Evolutionary conservation across 2,888 invertebrate species (phyloP).

Genomic region (Acanthoscelides obtectus): DNA sequence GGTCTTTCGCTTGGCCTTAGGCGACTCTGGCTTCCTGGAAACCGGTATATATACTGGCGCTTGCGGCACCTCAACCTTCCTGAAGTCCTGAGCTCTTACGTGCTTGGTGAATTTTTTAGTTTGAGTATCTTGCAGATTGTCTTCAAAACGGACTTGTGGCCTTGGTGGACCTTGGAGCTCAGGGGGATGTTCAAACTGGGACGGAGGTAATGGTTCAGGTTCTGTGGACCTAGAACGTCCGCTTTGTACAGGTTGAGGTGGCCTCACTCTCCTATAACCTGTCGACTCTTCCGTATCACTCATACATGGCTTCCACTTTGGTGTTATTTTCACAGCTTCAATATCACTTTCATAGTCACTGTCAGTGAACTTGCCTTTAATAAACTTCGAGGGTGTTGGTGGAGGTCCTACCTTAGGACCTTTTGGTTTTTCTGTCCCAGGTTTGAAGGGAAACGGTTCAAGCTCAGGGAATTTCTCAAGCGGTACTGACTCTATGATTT

Average conservation of each 20-base stretch:
- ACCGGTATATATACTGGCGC: constrained; percentile 42
- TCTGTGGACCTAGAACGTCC: constrained; percentile 56
- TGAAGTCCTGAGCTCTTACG: constrained; percentile 33
- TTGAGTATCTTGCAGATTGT: constrained; percentile 31
- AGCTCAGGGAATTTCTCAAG: constrained; percentile 48
- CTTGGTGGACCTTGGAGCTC: constrained; percentile 44
- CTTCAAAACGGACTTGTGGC: constrained; percentile 41
- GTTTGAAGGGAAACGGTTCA: constrained; percentile 51
- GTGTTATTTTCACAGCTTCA: constrained; percentile 46
- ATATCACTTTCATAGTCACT: constrained; percentile 68
- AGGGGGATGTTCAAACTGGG: constrained; percentile 53
- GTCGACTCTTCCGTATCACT: constrained; percentile 61
- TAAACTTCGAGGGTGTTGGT: constrained; percentile 55
- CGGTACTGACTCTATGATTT: constrained; percentile 34
- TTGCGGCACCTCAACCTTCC: constrained; percentile 42
- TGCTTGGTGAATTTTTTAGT: constrained; percentile 39
- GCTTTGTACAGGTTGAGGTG: constrained; percentile 48
- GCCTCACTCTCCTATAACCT: constrained; percentile 51
- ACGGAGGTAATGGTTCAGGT: constrained; percentile 53
- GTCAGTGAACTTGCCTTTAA: constrained; percentile 55
- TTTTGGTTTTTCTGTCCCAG: constrained; percentile 46
- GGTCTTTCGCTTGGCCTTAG: constrained; percentile 51
- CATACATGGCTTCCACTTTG: constrained; percentile 59
- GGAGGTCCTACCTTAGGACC: constrained; percentile 49
- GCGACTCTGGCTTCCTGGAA: constrained; percentile 45